Evolutionary conservation across 1,140 invertebrate genomes (phyloP), one percentile per base, ranked within the genome.

Genomic region (Aphaenogaster floridana): DNA sequence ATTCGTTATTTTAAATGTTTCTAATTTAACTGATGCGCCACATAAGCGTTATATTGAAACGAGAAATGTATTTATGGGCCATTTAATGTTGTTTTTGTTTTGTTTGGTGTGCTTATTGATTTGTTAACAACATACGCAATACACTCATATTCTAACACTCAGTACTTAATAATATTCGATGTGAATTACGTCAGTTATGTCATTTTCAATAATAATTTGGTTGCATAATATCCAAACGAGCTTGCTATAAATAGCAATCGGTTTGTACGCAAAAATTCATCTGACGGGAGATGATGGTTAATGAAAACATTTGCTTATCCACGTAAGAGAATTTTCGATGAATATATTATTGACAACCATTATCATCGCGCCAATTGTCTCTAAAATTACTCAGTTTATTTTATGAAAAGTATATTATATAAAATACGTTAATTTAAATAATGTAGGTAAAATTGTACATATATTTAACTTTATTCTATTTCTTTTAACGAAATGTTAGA

Each of bases 141-240:
- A 66, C 8, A 11, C 17, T 68, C n/a, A 68, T 21, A 68, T 57
- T 81, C 57, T 69, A 54, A 71, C 15, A 64, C 28, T 9, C 39
- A 28, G 15, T 21, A 13, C 5, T 17, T 81, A 54, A 69, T 66
- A 71, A 69, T 36, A 81, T 81, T 42, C 36, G 54, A 59, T 28
- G 52, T 8, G 54, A 17, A 61, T 74, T 45, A 36, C 28, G 17
- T 61, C 54, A 39, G 42, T 84, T 61, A 74, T 50, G 80, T 50
- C 69, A 76, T 76, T 84, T 84, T 76, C 71, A 48, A 84, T 61
- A 42, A 74, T 84, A 76, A 84, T 76, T 76, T 36, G 42, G 2
- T 50, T 45, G 45, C 15, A n/a, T n/a, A 21, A 83, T 74, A 83
- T 74, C 54, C 52, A 52, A 74, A 76, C 61, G 36, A 34, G 34